Conservation (phyloP, 37 sponge, comb jelly and placozoan species). For the Halichondria panicea region DNA sequence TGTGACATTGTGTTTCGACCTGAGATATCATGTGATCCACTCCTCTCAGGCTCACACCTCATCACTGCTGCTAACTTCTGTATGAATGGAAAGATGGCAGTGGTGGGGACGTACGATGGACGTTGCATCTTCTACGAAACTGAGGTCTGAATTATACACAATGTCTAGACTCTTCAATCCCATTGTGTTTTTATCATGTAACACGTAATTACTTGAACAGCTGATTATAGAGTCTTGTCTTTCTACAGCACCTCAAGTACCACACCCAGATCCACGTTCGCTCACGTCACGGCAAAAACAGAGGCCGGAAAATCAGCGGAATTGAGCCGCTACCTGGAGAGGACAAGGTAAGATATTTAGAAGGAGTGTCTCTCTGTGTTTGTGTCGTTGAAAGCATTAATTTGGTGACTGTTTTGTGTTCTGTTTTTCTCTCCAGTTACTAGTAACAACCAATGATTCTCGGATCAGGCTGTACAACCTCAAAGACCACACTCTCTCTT, state of each 20-base stretch:
- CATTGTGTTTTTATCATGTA: background rate
- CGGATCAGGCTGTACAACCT: slow-evolving; percentile 91
- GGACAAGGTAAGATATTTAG: slow-evolving; percentile 62
- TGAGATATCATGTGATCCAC: too few species aligned
- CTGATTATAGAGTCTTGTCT: background rate
- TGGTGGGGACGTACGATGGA: slow-evolving; percentile 95
- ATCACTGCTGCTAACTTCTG: slow-evolving; percentile 97
- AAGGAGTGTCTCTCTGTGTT: background rate
- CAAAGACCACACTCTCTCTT: slow-evolving; percentile 80
- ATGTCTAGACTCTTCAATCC: background rate
- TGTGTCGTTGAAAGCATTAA: background rate
- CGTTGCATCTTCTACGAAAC: slow-evolving; percentile 95
- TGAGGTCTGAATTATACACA: slow-evolving; percentile 52
- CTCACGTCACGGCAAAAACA: slow-evolving; percentile 90
- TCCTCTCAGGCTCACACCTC: slow-evolving; percentile 77
- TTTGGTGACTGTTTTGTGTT: background rate
- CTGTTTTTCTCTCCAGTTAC: slow-evolving; percentile 40
- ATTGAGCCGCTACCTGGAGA: slow-evolving; percentile 90
- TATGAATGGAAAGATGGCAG: slow-evolving; percentile 88
- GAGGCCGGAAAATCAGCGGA: slow-evolving; percentile 93
- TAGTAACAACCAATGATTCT: slow-evolving; percentile 96
- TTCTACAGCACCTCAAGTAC: slow-evolving; percentile 89
- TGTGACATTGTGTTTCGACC: background rate
- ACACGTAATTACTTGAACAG: background rate
- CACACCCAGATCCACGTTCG: slow-evolving; percentile 96